Evolutionary conservation across 2,888 invertebrate species (phyloP).

Genomic region (Clivina fossor): DNA sequence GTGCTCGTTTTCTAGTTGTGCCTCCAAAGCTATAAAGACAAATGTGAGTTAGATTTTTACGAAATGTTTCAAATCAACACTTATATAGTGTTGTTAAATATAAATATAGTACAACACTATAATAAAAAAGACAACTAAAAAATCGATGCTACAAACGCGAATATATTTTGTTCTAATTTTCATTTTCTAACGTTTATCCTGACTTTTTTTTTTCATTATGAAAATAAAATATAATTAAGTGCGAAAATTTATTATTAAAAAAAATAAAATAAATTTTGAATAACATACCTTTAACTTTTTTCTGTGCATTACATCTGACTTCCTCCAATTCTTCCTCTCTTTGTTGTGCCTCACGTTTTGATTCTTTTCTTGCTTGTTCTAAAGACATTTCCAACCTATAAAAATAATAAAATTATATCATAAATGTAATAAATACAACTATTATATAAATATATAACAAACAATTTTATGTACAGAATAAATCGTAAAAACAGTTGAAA

Average conservation of each 20-base stretch:
- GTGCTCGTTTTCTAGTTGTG: constrained; percentile 90
- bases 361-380: constrained; percentile 89
- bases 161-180: too few species aligned
- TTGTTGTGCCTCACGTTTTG: constrained; percentile 84
- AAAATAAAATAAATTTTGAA: too few species aligned
- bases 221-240: too few species aligned
- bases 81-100: neutral
- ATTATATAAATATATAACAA: neutral
- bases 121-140: neutral
- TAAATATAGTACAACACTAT: constrained; percentile 1
- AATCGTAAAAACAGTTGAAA: neutral
- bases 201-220: too few species aligned
- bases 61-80: neutral
- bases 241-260: neutral
- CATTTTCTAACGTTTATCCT: too few species aligned
- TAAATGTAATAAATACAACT: neutral
- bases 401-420: neutral
- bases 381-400: constrained; percentile 84
- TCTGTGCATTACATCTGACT: constrained; percentile 83
- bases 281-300: constrained; percentile 79
- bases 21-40: constrained; percentile 70
- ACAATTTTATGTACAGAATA: neutral
- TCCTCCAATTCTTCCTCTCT: constrained; percentile 94
- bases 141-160: too few species aligned
- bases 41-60: neutral